Evolutionary conservation across 2,888 invertebrate species (phyloP).

Genomic region (Drosophila suboccidentalis): DNA sequence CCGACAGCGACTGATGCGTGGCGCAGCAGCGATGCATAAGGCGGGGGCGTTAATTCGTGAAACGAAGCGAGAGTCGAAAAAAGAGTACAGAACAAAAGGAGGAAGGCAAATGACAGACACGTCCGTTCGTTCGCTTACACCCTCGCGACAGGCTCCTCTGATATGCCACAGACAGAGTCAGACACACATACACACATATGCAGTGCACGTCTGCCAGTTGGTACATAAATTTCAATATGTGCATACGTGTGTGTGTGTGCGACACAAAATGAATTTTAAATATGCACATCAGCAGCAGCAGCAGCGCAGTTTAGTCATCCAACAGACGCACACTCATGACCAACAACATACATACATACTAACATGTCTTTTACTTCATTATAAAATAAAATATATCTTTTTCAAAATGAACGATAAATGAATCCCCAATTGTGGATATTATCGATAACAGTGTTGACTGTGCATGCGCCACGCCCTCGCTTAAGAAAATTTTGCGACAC

Average conservation of each 20-base stretch:
- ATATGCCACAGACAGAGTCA: conserved; percentile 15
- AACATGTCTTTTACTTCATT: conserved; percentile 8
- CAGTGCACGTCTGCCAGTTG: conserved; percentile 53
- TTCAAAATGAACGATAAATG: conserved; percentile 42
- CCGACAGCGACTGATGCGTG: conserved; percentile 44
- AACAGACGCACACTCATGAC: conserved; percentile 7
- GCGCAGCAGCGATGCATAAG: conserved; percentile 5
- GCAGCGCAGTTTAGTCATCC: conserved; percentile 54
- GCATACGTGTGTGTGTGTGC: conserved; percentile 18
- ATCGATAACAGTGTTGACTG: conserved; percentile 45
- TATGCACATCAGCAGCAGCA: conserved; percentile 35
- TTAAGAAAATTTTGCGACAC: conserved; percentile 43
- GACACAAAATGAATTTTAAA: conserved; percentile 70
- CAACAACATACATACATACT: conserved; percentile 4
- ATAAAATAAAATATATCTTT: conserved; percentile 6
- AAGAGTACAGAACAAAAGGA: conserved; percentile 44
- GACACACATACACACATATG: conserved; percentile 25
- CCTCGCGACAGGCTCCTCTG: conserved; percentile 56
- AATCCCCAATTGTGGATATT: conserved; percentile 49
- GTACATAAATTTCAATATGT: conserved; percentile 45
- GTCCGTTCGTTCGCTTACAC: conserved; percentile 62
- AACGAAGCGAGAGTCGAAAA: conserved; percentile 45
- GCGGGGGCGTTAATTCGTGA: conserved; percentile 35
- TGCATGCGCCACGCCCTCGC: conserved; percentile 55
- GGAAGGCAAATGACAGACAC: conserved; percentile 73